Evolutionary conservation across 2,797 vertebrate species (phyloP).

Genomic region (Buphagus erythrorhynchus): DNA sequence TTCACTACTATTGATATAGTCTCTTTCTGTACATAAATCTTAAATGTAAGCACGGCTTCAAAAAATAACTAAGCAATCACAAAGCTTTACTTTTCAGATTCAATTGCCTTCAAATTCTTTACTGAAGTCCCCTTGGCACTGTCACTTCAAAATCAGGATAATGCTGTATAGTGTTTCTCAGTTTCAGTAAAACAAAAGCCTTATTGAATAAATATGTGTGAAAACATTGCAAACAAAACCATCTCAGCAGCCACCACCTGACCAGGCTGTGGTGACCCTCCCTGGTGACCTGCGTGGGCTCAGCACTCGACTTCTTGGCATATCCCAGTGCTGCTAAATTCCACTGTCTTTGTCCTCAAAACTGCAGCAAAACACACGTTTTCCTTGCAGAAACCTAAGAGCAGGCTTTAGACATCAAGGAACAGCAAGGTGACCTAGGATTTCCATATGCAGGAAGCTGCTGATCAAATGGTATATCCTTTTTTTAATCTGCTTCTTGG

Average conservation of each 20-base stretch:
- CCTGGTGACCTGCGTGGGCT: constrained; percentile 62
- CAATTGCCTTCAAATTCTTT: constrained; percentile 72
- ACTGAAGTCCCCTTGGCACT: constrained; percentile 70
- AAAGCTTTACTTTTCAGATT: constrained; percentile 77
- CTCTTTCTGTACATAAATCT: constrained; percentile 63
- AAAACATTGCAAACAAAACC: constrained; percentile 78
- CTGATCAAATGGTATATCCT: constrained; percentile 5
- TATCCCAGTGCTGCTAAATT: constrained; percentile 44
- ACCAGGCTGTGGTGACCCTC: constrained; percentile 59
- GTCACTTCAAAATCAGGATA: constrained; percentile 79
- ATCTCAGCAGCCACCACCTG: constrained; percentile 74
- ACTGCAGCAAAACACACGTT: not conserved
- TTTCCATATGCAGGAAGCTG: constrained; percentile 39
- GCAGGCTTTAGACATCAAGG: constrained; percentile 17
- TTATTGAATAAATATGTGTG: constrained; percentile 82
- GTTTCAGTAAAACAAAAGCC: constrained; percentile 78
- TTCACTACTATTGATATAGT: constrained; percentile 45
- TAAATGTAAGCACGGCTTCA: constrained; percentile 69
- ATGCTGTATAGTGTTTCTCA: constrained; percentile 67
- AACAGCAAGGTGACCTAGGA: constrained; percentile 37
- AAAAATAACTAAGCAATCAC: constrained; percentile 73
- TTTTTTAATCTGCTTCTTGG: constrained; percentile 27
- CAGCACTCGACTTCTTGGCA: constrained; percentile 77
- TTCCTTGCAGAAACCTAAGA: constrained; percentile 15
- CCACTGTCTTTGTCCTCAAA: constrained; percentile 36